These are phyloP conservation scores for Mayetiola destructor DNA, from an alignment of 2,888 invertebrate species.

Conservation along the genomic window DNA sequence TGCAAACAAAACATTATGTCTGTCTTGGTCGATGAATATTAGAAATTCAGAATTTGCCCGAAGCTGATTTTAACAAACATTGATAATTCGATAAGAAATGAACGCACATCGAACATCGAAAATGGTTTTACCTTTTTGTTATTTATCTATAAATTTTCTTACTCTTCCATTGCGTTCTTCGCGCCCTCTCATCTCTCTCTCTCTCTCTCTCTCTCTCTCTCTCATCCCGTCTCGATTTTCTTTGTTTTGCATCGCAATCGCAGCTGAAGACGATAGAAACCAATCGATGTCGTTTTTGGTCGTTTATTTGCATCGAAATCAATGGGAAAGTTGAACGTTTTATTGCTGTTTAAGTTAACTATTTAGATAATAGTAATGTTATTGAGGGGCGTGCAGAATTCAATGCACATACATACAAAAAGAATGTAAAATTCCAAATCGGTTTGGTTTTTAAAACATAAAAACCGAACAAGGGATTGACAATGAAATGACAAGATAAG, in stretches of 20 bases:
- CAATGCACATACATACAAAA: too few species aligned
- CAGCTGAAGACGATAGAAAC: neutral
- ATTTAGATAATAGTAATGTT: constrained; percentile 3
- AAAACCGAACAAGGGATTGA: constrained; percentile 4
- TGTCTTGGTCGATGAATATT: neutral
- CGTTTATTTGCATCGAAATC: neutral
- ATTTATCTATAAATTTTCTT: too few species aligned
- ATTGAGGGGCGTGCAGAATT: neutral
- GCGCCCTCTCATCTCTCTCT: too few species aligned
- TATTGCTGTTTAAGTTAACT: neutral
- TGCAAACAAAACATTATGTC: neutral
- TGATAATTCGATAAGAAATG: constrained; percentile 5
- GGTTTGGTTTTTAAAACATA: neutral
- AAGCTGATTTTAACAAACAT: constrained; percentile 1
- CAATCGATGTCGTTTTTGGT: constrained; percentile 9
- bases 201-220: neutral
- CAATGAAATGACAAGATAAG: constrained; percentile 1
- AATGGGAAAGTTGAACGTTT: neutral
- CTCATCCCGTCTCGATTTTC: neutral
- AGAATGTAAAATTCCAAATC: neutral
- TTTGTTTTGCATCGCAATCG: neutral
- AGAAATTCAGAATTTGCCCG: neutral
- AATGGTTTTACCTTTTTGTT: too few species aligned
- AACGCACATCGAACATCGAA: neutral
- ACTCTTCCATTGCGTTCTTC: too few species aligned